Percentiles rank a stretch among this genome's conserved stretches.
Conservation (phyloP, 2,888 invertebrate species). For the Epsilonema sp. region DNA sequence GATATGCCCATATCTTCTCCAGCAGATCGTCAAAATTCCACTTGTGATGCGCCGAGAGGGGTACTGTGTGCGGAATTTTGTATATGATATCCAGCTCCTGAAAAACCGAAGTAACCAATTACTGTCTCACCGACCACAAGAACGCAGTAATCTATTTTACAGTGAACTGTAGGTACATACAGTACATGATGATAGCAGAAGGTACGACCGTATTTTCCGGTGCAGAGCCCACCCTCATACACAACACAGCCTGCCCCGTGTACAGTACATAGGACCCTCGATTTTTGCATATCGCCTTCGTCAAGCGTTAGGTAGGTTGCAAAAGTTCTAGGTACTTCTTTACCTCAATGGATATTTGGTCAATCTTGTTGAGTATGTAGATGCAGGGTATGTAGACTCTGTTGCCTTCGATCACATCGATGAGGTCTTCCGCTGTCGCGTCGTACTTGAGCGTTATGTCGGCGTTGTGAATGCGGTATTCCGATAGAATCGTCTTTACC, state of each 20-base stretch:
- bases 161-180: too few species aligned
- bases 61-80: slow-evolving; percentile 98
- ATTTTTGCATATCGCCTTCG: too few species aligned
- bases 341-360: slow-evolving; percentile 42
- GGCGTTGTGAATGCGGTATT: slow-evolving; percentile 96
- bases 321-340: too few species aligned
- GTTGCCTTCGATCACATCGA: slow-evolving; percentile 96
- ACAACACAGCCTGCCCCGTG: too few species aligned
- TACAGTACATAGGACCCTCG: too few species aligned
- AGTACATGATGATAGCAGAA: too few species aligned
- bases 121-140: too few species aligned
- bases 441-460: slow-evolving; percentile 76
- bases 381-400: slow-evolving; percentile 94
- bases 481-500: slow-evolving; percentile 81
- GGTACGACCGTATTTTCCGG: too few species aligned
- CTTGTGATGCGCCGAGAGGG: slow-evolving; percentile 94
- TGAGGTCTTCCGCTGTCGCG: slow-evolving; percentile 87
- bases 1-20: slow-evolving; percentile 86
- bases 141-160: too few species aligned
- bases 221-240: too few species aligned
- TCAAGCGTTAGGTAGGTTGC: too few species aligned
- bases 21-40: slow-evolving; percentile 92
- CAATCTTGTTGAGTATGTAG: slow-evolving; percentile 94
- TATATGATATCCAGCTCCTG: slow-evolving; percentile 91
- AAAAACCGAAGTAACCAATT: too few species aligned